These are phyloP conservation scores for Phoenicopterus ruber DNA, from an alignment of 2,113 vertebrate species.

Conservation along the genomic window DNA sequence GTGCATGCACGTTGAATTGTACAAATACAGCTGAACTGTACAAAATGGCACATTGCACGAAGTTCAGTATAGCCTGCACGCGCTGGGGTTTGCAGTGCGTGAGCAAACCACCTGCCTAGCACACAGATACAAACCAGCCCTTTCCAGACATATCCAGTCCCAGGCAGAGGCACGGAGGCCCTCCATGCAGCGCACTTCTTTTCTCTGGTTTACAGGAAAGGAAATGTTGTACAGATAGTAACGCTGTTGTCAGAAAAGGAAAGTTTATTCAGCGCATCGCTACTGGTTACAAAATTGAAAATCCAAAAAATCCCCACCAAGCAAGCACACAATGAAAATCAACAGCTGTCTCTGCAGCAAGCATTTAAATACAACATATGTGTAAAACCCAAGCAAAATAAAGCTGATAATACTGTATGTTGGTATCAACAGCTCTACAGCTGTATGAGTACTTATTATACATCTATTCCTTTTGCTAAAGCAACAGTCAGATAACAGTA, in stretches of 20 bases:
- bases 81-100: not conserved
- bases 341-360: not conserved
- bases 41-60: not conserved
- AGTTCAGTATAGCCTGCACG: accelerated
- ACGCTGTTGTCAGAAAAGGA: not conserved
- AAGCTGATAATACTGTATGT: not conserved
- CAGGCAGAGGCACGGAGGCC: not conserved
- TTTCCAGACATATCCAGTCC: not conserved
- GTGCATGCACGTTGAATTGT: not conserved
- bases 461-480: not conserved
- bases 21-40: too few species aligned
- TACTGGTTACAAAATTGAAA: not conserved
- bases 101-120: not conserved
- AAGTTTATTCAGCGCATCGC: not conserved
- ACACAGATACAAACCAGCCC: not conserved
- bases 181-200: not conserved
- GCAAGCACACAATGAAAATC: not conserved
- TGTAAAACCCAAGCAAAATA: not conserved
- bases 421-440: not conserved
- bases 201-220: not conserved
- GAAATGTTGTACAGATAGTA: not conserved
- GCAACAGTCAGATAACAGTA: not conserved
- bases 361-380: not conserved
- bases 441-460: not conserved
- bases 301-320: not conserved